Conservation (phyloP, 2,113 vertebrate genomes). For the Pachyramphus minor region DNA sequence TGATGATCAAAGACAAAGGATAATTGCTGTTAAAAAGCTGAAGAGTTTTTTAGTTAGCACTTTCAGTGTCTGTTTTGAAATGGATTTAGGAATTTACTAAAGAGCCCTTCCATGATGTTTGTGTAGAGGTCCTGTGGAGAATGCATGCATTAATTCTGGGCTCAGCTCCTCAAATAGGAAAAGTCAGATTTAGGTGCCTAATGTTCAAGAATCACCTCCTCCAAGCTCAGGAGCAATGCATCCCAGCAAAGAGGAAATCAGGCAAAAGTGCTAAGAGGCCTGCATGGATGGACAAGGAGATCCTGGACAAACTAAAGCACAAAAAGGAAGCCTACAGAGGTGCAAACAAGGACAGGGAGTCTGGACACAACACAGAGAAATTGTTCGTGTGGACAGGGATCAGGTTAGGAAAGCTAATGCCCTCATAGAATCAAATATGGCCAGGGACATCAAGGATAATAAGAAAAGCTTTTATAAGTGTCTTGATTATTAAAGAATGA, state of each 20-base stretch:
- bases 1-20: no score
- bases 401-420: neutral
- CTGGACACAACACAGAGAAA: neutral
- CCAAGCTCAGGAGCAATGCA: neutral
- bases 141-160: neutral
- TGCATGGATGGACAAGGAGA: neutral
- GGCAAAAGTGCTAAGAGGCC: neutral
- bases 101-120: neutral
- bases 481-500: neutral
- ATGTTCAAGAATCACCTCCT: neutral
- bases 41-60: neutral
- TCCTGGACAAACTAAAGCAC: neutral
- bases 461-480: neutral
- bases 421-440: neutral
- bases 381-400: neutral
- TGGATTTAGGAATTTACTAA: neutral
- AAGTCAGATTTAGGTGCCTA: neutral
- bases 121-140: neutral
- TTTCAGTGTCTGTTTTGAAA: neutral
- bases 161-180: neutral
- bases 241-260: neutral
- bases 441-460: neutral
- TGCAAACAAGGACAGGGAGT: neutral
- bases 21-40: neutral
- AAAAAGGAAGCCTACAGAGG: neutral